Conservation (phyloP, 2,888 invertebrate genomes). For the Thelaira solivaga region DNA sequence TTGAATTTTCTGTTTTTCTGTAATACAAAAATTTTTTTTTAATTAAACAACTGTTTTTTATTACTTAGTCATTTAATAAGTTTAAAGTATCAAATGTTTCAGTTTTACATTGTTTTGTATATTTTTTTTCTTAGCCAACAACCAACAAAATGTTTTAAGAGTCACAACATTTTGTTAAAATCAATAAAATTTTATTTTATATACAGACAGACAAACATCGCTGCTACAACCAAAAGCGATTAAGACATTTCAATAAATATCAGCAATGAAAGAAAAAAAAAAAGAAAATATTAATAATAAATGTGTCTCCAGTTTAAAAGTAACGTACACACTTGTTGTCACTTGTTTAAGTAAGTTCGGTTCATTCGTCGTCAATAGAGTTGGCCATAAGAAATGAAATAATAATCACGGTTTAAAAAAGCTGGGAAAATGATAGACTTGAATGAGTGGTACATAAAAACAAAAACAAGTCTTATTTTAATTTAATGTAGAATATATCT, state of each 20-base stretch:
- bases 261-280: conserved; percentile 28
- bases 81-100: neutral
- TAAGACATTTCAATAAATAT: conserved; percentile 59
- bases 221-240: conserved; percentile 39
- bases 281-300: conserved; percentile 47
- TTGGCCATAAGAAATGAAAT: neutral
- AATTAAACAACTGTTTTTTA: conserved; percentile 10
- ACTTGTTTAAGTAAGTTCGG: conserved; percentile 5
- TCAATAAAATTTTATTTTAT: conserved; percentile 3
- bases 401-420: neutral
- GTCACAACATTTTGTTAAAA: neutral
- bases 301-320: conserved; percentile 54
- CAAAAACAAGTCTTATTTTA: too few relatives aligned
- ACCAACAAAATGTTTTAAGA: conserved; percentile 1
- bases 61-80: neutral
- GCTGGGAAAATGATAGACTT: neutral
- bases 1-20: too few relatives aligned
- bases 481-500: too few relatives aligned
- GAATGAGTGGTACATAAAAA: neutral
- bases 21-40: too few relatives aligned
- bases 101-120: neutral
- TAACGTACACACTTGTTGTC: conserved; percentile 37
- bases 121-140: too few relatives aligned
- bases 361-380: conserved; percentile 1
- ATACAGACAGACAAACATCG: neutral